Conservation (phyloP, 2,888 invertebrate species). For the Calameuta idolon region DNA sequence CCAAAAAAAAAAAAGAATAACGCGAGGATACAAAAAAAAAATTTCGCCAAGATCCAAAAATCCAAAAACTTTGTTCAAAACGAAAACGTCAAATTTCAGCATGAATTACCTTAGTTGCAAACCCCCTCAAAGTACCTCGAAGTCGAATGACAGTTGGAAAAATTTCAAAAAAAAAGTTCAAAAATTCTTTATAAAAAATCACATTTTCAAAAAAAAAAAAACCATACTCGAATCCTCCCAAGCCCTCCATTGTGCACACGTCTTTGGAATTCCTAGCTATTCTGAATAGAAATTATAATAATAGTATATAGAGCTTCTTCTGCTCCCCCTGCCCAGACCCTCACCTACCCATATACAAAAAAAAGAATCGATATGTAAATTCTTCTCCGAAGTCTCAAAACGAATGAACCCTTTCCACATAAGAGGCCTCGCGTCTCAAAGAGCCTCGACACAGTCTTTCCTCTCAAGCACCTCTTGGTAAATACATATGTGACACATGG, state of each 20-base stretch:
- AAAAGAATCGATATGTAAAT: background rate
- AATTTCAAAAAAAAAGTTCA: too few relatives aligned
- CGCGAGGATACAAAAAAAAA: background rate
- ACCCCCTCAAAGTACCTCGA: background rate
- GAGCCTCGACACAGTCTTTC: background rate
- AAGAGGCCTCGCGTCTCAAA: background rate
- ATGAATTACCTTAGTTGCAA: background rate
- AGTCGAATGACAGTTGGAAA: background rate
- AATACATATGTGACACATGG: background rate
- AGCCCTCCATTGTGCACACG: background rate
- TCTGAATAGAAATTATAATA: background rate
- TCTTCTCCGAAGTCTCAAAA: background rate
- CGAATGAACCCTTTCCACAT: background rate
- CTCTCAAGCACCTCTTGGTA: background rate
- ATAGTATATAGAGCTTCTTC: background rate
- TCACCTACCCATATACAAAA: background rate
- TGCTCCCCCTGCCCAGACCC: background rate
- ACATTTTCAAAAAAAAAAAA: background rate
- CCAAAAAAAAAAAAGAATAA: constrained; percentile 24
- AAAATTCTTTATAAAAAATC: background rate
- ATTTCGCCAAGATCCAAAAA: background rate
- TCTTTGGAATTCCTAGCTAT: background rate
- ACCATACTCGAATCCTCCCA: background rate
- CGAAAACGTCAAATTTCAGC: background rate
- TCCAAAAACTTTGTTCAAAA: too few relatives aligned